phyloP scores from a whole-genome alignment of 2,888 invertebrate species.

The Saturnia pavonia region DNA sequence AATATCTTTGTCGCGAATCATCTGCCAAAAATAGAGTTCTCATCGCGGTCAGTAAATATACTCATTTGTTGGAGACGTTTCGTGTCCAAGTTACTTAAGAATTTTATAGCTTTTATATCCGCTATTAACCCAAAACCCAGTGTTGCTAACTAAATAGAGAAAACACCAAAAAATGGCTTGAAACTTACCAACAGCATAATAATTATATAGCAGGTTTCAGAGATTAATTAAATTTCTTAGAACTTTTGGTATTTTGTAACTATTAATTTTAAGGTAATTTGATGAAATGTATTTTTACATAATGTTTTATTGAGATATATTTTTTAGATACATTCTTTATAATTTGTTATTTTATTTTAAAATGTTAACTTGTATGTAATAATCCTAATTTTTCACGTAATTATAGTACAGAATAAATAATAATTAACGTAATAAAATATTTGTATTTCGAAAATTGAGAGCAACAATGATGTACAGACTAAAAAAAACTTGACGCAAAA shows the following conservation, averaged over 20 bases:
- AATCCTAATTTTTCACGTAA: too few relatives aligned
- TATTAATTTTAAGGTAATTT: too few relatives aligned
- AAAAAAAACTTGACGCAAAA: neutral
- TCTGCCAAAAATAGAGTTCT: slow-evolving; percentile 11
- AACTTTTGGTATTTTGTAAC: too few relatives aligned
- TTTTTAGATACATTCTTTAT: too few relatives aligned
- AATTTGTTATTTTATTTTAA: too few relatives aligned
- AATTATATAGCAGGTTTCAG: neutral
- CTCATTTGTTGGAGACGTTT: slow-evolving; percentile 25
- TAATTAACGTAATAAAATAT: neutral
- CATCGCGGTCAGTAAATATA: slow-evolving; percentile 23
- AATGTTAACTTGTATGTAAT: too few relatives aligned
- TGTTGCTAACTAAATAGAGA: neutral
- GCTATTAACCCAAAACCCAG: neutral
- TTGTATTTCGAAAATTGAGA: neutral
- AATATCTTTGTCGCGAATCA: neutral
- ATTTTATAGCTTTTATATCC: slow-evolving; percentile 24
- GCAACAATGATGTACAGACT: neutral
- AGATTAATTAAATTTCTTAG: neutral
- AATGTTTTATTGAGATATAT: too few relatives aligned
- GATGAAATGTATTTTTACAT: too few relatives aligned
- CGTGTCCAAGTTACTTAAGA: slow-evolving; percentile 23
- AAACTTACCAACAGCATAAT: neutral
- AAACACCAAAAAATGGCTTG: neutral
- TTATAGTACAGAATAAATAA: too few relatives aligned